A percentile compares a stretch with the other conserved stretches of the same genome.
Conservation (phyloP, 2,888 invertebrate genomes). For the Synergus japonicus region DNA sequence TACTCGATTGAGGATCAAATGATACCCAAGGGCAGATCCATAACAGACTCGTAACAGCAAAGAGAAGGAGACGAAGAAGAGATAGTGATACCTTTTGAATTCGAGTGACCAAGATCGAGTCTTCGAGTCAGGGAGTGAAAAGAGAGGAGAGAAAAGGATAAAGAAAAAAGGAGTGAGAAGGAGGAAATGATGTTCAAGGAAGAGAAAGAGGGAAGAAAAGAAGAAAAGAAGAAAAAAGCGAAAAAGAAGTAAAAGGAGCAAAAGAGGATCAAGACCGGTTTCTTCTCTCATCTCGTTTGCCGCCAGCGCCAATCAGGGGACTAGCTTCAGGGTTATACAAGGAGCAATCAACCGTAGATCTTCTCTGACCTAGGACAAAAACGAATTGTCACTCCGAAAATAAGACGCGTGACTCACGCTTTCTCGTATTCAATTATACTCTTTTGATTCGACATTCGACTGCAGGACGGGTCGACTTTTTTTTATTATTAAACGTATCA, state of each 20-base stretch:
- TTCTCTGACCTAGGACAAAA: constrained; percentile 16
- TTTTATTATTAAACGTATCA: background rate
- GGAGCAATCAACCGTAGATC: constrained; percentile 9
- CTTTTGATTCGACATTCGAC: background rate
- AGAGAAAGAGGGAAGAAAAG: background rate
- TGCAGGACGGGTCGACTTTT: background rate
- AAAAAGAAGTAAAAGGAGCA: constrained; percentile 3
- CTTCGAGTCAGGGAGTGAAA: background rate
- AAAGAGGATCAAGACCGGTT: constrained; percentile 9
- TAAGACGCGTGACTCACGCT: constrained; percentile 9
- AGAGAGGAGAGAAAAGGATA: background rate
- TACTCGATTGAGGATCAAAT: constrained; percentile 21
- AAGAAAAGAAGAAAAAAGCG: background rate
- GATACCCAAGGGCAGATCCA: constrained; percentile 22
- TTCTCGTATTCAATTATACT: background rate
- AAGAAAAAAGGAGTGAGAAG: background rate
- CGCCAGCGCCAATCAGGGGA: background rate
- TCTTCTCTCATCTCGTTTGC: constrained; percentile 18
- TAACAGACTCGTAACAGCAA: background rate
- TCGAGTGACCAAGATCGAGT: background rate
- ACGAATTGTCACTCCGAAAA: constrained; percentile 9
- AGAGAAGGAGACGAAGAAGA: background rate
- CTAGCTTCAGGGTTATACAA: constrained; percentile 6
- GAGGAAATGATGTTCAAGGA: background rate
- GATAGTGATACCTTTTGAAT: background rate